Evolutionary conservation across 2,113 vertebrate species (phyloP), one percentile per base, ranked within the genome.

Genomic region (Grammatotria lemairii): DNA sequence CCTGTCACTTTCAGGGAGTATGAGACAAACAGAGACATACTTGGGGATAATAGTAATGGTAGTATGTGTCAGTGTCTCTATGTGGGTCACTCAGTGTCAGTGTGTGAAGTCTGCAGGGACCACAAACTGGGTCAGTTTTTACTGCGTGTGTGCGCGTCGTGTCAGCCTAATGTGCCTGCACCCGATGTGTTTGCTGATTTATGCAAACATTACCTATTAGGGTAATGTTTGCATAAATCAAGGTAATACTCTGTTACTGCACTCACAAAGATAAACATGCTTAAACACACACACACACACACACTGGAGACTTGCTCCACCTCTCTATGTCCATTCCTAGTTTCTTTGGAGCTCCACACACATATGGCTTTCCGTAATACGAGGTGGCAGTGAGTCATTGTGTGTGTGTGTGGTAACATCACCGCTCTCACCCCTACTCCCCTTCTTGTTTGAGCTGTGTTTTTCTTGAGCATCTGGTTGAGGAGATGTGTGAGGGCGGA

Each of bases 81-180:
- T 91, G 73, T 81, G 21, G 92, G 89, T 93, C 92, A 89, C 16
- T 81, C 54, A 45, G 90, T 90, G 93, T 90, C 90, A 88, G 89
- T 53, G 70, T 78, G 70, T 80, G 12, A 87, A 93, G 85, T 94
- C 91, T 87, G 83, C 80, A 73, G 87, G 90, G 86, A 81, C 57
- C 68, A 81, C 78, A 90, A 95, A 94, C 35, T 94, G 87, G 93
- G 93, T 94, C 92, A 86, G 31, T 14, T 86, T 51, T 58, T 21
- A 65, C 19, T 84, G 31, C 31, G 28, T 47, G 75, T 51, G 14
- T 58, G 63, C 26, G 35, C 82, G 38, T 54, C 82, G 79, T 87
- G 45, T 87, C 47, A 79, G 40, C 63, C 86, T 79, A 68, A 68
- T 73, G 54, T 63, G 42, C 49, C n/a, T 63, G 33, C 83, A 85